Conservation (phyloP, 35 echinoderm and acorn worm genomes). For the Strongylocentrotus purpuratus region DNA sequence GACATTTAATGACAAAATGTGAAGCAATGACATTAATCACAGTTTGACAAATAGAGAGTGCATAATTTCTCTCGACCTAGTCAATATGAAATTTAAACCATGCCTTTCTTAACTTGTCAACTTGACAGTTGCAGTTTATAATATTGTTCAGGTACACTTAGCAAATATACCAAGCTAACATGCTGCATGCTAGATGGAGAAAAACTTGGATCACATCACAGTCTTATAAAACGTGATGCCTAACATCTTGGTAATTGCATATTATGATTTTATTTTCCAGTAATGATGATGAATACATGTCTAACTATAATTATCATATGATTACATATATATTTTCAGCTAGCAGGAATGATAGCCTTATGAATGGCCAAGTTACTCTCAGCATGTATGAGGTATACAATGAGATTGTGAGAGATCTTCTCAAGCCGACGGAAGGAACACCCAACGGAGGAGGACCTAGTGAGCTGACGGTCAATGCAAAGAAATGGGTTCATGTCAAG, state of each 20-base stretch:
- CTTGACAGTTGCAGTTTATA: no score
- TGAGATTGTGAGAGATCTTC: constrained; percentile 79
- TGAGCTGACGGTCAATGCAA: constrained; percentile 59
- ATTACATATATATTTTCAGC: not conserved
- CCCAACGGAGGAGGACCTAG: constrained; percentile 18
- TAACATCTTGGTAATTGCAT: not conserved
- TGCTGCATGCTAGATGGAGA: no score
- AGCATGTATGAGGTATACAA: constrained; percentile 85
- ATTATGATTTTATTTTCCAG: not conserved
- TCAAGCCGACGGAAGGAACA: constrained; percentile 34
- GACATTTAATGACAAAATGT: no score
- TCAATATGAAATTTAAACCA: no score
- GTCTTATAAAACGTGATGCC: no score
- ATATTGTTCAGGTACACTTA: no score
- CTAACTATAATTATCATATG: not conserved
- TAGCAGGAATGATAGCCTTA: not conserved
- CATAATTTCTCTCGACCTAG: no score
- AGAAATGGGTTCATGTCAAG: constrained; percentile 76
- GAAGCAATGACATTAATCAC: not conserved
- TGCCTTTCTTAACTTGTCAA: no score
- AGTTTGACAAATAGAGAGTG: not conserved
- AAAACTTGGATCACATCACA: no score
- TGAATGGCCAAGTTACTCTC: constrained; percentile 41
- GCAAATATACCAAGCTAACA: no score
- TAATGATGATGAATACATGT: not conserved